Conservation (phyloP, 2,797 vertebrate genomes). For the Okamejei kenojei region DNA sequence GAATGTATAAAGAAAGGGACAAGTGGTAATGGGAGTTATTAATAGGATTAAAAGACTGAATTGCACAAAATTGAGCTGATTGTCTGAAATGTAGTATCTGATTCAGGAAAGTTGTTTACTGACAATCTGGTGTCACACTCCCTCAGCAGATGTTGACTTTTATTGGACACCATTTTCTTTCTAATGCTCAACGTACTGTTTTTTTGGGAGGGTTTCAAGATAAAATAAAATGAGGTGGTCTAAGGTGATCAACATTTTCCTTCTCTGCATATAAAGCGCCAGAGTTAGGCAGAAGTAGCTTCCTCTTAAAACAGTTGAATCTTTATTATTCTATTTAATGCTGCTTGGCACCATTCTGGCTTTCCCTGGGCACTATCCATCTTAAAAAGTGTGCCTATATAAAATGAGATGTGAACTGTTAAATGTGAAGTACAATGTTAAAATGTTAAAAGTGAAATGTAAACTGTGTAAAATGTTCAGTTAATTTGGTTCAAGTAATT, state of each 20-base stretch:
- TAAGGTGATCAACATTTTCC: not conserved
- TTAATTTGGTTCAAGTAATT: not conserved
- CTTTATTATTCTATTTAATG: not conserved
- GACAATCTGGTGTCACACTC: too few species aligned
- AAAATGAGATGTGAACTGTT: not conserved
- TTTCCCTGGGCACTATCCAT: not conserved
- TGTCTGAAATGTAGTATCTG: too few species aligned
- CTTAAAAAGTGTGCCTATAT: not conserved
- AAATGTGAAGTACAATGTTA: too few species aligned
- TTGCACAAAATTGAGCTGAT: too few species aligned
- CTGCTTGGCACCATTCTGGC: not conserved
- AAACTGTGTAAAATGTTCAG: not conserved
- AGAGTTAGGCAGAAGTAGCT: not conserved
- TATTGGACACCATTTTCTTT: not conserved
- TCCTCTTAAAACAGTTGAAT: not conserved
- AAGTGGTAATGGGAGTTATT: too few species aligned
- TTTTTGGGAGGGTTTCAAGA: not conserved
- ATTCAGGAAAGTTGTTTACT: too few species aligned
- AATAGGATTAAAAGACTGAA: too few species aligned
- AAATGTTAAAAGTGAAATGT: too few species aligned
- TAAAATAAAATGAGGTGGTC: not conserved
- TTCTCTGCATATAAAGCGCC: not conserved
- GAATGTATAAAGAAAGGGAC: too few species aligned
- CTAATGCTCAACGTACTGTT: not conserved
- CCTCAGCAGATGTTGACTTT: too few species aligned